phyloP scores from a whole-genome alignment of 2,797 vertebrate species.

The Pagetopsis macropterus region DNA sequence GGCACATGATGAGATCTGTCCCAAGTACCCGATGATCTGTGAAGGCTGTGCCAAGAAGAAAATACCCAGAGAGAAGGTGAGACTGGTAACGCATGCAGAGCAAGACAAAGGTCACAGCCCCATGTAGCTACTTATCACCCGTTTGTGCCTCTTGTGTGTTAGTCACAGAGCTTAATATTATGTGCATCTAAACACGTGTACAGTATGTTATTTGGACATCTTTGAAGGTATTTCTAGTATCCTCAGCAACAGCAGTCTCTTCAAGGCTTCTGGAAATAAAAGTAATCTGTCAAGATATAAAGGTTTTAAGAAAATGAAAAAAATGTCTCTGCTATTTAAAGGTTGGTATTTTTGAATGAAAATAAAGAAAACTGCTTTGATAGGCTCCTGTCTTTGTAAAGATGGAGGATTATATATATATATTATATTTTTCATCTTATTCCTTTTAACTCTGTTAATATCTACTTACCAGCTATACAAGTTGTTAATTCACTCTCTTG shows the following conservation, averaged over 20 bases:
- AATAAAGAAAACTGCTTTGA: too few species aligned
- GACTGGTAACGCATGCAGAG: neutral
- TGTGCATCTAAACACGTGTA: neutral
- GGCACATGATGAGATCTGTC: constrained; percentile 94
- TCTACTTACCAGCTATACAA: neutral
- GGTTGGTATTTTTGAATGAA: neutral
- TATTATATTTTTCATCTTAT: neutral
- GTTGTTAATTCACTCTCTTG: neutral
- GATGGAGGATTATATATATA: neutral
- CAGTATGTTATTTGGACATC: neutral
- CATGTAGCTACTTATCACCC: neutral
- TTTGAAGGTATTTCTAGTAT: neutral
- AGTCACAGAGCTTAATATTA: neutral
- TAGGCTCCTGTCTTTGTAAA: neutral
- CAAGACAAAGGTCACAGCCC: neutral
- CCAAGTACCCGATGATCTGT: constrained; percentile 94
- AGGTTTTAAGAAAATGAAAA: too few species aligned
- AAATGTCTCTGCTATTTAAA: neutral
- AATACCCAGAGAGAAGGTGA: constrained; percentile 92
- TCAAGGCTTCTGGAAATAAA: neutral
- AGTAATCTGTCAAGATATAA: neutral
- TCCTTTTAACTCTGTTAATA: constrained; percentile 1
- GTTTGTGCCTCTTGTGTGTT: neutral
- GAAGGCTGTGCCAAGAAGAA: constrained; percentile 95
- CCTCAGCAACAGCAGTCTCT: too few species aligned